These are phyloP conservation scores for Crotalus horridus DNA, from an alignment of 2,113 vertebrate genomes.

Conservation along the genomic window DNA sequence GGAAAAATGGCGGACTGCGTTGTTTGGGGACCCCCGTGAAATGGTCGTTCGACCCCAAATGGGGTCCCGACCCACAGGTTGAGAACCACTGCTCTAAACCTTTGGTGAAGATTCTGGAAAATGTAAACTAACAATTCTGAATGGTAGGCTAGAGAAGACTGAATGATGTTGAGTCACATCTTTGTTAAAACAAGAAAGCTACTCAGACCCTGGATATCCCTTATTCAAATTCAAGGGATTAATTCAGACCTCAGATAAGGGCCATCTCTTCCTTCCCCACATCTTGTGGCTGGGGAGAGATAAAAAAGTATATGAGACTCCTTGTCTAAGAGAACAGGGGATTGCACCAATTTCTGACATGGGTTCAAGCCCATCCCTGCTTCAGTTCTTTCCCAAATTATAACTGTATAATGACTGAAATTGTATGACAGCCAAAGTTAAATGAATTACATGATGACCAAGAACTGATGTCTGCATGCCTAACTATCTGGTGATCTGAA, in stretches of 20 bases:
- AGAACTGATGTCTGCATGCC: neutral
- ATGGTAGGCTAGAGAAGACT: neutral
- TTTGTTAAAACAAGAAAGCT: neutral
- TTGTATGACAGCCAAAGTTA: neutral
- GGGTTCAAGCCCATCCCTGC: neutral
- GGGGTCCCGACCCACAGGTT: too few relatives aligned
- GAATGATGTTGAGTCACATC: neutral
- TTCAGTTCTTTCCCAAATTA: neutral
- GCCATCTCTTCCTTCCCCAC: neutral
- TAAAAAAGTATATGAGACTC: neutral
- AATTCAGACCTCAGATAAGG: neutral
- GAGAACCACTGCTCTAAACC: too few relatives aligned
- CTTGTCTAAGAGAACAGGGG: neutral
- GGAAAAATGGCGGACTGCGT: too few relatives aligned
- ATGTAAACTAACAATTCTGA: neutral
- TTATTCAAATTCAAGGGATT: neutral
- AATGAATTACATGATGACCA: neutral
- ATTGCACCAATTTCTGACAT: neutral
- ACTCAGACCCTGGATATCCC: neutral
- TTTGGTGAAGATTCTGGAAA: neutral
- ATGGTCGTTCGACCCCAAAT: too few relatives aligned
- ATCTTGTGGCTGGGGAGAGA: neutral
- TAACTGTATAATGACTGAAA: neutral
- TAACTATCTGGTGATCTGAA: neutral
- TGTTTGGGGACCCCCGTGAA: too few relatives aligned